Base-by-base conservation (phyloP, 2,888 invertebrate genomes). In the Barypeithes pellucidus region DNA sequence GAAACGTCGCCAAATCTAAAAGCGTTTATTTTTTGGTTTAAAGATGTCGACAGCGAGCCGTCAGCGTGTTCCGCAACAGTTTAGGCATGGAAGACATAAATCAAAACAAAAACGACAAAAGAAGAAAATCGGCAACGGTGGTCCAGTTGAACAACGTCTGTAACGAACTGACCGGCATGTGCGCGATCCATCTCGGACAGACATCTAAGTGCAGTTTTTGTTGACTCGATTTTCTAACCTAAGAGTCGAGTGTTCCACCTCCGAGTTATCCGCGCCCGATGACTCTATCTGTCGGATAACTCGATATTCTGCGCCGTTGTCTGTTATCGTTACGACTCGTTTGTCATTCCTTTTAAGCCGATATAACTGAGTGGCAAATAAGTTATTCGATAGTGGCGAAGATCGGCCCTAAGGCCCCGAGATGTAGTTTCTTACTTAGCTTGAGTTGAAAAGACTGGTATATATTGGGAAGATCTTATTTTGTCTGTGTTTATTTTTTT, bases 141-240 rank as follows among this genome's bases (percentile, higher is more conserved):
- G 82, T 85, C n/a, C 85, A 85, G 70, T 77, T 85, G 72, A 85
- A 84, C 75, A 82, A 84, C 52, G 86, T 86, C 20, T 88, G 88
- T 78, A 84, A 84, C 33, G 87, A 86, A 50, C 76, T 88, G 74
- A 87, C 88, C 8, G 85, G 87, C 1, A 87, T 89, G 67, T 89
- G 89, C 80, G 87, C 88, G 57, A 85, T 89, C 66, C 89, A 89
- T 80, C 84, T 89, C 68, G 88, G 88, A 61, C 88, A 88, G 77
- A 87, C 88, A 54, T 88, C 89, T 66, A 89, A 89, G 80, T 89
- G 89, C 79, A 89, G 89, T 81, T 88, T 90, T 78, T 90, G 90
- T 87, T 90, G 67, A 80, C 67, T 54, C 24, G 14, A 16, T 14
- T 12, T 11, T 29, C 7, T 45, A 3, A 18, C 9, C 16, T 47